These are phyloP conservation scores for Dolichopus griseipennis DNA, from an alignment of 2,888 invertebrate genomes.

Conservation along the genomic window DNA sequence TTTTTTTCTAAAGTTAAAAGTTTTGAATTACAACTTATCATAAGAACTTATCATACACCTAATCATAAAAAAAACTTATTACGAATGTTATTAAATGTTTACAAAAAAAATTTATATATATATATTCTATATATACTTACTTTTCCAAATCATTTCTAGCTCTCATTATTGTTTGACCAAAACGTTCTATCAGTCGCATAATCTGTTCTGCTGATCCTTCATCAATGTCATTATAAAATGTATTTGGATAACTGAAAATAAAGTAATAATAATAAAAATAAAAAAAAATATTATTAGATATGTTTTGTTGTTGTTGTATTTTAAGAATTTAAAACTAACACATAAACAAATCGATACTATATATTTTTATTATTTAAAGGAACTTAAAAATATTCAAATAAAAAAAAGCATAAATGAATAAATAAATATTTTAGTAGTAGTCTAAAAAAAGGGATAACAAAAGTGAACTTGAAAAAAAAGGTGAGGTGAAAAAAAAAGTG, in stretches of 20 bases:
- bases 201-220: constrained; percentile 73
- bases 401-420: too few species aligned
- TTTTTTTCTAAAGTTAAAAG: too few species aligned
- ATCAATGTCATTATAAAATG: constrained; percentile 50
- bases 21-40: too few species aligned
- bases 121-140: constrained; percentile 47
- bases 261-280: background rate
- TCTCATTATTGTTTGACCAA: constrained; percentile 65
- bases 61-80: too few species aligned
- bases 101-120: too few species aligned
- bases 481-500: too few species aligned
- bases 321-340: background rate
- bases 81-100: too few species aligned
- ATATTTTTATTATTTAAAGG: background rate
- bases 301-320: background rate
- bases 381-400: too few species aligned
- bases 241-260: constrained; percentile 23
- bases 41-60: too few species aligned
- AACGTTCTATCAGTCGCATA: constrained; percentile 64
- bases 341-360: background rate
- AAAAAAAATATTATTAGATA: constrained; percentile 7
- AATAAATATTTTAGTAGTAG: too few species aligned
- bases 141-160: constrained; percentile 72
- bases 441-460: background rate
- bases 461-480: too few species aligned